Conservation (phyloP, 2,113 vertebrate species). For the Chlamydotis undulata region DNA sequence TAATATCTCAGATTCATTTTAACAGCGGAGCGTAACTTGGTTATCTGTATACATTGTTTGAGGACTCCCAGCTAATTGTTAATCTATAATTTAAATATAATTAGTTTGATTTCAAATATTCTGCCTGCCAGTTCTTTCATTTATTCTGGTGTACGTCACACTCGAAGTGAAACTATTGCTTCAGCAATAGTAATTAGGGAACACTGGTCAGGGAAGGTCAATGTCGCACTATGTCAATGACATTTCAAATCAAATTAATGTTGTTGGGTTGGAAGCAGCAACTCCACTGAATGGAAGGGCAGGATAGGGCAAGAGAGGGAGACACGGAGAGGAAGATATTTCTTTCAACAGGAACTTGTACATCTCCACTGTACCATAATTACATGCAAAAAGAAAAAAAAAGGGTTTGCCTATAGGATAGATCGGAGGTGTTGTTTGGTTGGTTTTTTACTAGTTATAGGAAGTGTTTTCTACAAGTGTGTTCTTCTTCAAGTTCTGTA, state of each 20-base stretch:
- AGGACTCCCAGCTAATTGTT: conserved; percentile 23
- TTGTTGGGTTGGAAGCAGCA: conserved; percentile 4
- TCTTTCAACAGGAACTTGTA: neutral
- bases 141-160: neutral
- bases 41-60: conserved; percentile 45
- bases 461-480: neutral
- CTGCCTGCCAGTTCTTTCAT: conserved; percentile 28
- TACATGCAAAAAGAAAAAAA: neutral
- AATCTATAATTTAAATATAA: conserved; percentile 47
- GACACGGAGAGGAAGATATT: neutral
- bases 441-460: neutral
- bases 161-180: neutral
- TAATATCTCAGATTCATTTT: conserved; percentile 7
- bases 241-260: conserved; percentile 32
- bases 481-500: neutral
- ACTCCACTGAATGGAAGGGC: neutral
- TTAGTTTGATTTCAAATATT: conserved; percentile 41
- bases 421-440: neutral
- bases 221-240: neutral
- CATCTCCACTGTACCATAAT: neutral
- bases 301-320: neutral
- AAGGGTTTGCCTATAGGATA: neutral
- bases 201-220: neutral
- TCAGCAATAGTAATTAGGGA: neutral
- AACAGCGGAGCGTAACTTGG: conserved; percentile 19